Conservation (phyloP, 2,113 vertebrate species). For the Thunnus thynnus region DNA sequence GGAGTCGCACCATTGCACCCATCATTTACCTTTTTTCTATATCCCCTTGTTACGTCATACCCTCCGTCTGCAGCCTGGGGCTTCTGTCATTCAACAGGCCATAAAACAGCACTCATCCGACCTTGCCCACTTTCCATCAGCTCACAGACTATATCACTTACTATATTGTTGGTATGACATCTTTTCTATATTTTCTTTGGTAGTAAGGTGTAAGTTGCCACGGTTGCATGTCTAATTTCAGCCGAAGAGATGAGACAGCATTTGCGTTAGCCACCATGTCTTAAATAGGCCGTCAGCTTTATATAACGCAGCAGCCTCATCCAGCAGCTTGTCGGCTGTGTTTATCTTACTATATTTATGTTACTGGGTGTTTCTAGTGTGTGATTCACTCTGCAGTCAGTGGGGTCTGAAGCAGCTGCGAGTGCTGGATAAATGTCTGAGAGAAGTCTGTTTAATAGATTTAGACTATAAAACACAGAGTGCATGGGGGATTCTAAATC, state of each 20-base stretch:
- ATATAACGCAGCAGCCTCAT: conserved; percentile 64
- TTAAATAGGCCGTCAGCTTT: conserved; percentile 60
- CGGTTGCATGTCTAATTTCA: conserved; percentile 42
- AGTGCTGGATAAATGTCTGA: conserved; percentile 9
- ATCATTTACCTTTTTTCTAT: conserved; percentile 46
- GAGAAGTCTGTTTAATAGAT: conserved; percentile 1
- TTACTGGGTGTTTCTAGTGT: conserved; percentile 49
- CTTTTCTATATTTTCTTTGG: conserved; percentile 23
- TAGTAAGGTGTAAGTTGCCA: conserved; percentile 15
- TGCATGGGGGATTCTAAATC: background rate
- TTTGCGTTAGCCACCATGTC: conserved; percentile 30
- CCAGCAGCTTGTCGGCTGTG: conserved; percentile 57
- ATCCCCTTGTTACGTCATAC: conserved; percentile 66
- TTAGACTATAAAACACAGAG: background rate
- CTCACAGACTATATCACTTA: conserved; percentile 12
- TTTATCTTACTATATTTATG: conserved; percentile 75
- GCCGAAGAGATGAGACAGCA: conserved; percentile 22
- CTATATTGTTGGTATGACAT: conserved; percentile 6
- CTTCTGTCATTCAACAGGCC: conserved; percentile 59
- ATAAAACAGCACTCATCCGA: conserved; percentile 58
- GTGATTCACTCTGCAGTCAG: conserved; percentile 28
- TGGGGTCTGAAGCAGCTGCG: conserved; percentile 42
- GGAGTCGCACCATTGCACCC: conserved; percentile 33
- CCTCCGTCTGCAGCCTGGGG: conserved; percentile 58
- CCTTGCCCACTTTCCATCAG: conserved; percentile 66